Percentiles rank a stretch among this genome's conserved stretches.
phyloP scores from a whole-genome alignment of 1,140 invertebrate genomes.

The Drosophila athabasca region DNA sequence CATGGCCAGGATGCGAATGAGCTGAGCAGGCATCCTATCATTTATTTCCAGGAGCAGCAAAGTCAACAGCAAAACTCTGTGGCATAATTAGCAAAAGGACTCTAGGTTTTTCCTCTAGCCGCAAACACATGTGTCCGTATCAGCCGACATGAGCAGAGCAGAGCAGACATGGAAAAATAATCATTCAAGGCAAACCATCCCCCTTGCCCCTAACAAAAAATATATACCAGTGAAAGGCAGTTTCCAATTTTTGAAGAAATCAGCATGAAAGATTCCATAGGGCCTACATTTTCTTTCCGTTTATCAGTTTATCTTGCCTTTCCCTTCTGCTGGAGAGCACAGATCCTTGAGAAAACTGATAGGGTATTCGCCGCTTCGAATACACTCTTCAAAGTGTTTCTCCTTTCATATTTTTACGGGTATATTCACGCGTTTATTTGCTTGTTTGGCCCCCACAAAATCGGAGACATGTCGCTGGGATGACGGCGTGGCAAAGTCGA shows the following conservation, averaged over 20 bases:
- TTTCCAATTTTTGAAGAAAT: background rate
- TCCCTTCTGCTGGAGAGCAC: no score
- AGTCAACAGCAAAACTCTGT: slow-evolving; percentile 56
- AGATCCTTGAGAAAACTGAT: no score
- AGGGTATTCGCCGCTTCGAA: no score
- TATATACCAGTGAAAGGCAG: slow-evolving; percentile 4
- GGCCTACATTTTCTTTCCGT: no score
- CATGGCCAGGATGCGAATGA: slow-evolving; percentile 26
- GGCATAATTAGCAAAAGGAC: slow-evolving; percentile 69
- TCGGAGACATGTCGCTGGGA: background rate
- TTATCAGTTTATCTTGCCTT: no score
- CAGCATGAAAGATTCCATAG: no score
- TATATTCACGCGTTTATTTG: slow-evolving; percentile 32
- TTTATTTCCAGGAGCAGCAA: slow-evolving; percentile 41
- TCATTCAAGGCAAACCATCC: slow-evolving; percentile 34
- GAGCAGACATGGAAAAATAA: slow-evolving; percentile 30
- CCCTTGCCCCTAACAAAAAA: slow-evolving; percentile 8
- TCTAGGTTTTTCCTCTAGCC: slow-evolving; percentile 31
- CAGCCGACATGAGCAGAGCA: slow-evolving; percentile 4
- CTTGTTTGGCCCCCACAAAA: background rate
- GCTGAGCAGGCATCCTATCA: slow-evolving; percentile 49
- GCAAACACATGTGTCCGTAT: background rate
- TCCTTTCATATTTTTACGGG: slow-evolving; percentile 10
- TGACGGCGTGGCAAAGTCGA: slow-evolving; percentile 71
- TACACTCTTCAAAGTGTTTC: background rate